These are phyloP conservation scores for Cheilinus undulatus DNA, from an alignment of 2,113 vertebrate genomes.

Conservation along the genomic window DNA sequence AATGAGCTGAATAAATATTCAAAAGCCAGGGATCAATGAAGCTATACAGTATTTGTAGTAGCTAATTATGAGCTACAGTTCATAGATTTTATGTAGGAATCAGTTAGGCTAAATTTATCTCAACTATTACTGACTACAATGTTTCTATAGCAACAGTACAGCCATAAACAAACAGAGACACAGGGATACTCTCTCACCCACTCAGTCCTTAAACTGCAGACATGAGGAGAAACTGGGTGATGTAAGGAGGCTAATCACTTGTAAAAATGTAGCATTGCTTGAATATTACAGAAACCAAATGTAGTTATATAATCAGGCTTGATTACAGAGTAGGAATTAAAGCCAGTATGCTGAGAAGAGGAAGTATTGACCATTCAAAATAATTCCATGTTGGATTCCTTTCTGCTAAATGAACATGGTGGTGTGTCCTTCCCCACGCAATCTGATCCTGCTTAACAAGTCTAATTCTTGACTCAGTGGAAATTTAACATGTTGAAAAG, in stretches of 20 bases:
- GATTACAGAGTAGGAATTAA: slow-evolving; percentile 33
- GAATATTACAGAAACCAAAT: slow-evolving; percentile 6
- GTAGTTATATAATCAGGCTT: slow-evolving; percentile 50
- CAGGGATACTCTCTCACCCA: neutral
- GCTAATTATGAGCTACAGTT: slow-evolving; percentile 1
- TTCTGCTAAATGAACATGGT: slow-evolving; percentile 12
- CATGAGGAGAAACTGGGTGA: slow-evolving; percentile 4
- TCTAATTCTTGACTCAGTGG: neutral
- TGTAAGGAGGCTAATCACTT: slow-evolving; percentile 26
- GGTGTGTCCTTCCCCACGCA: neutral
- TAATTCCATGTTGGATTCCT: slow-evolving; percentile 29
- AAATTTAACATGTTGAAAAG: neutral
- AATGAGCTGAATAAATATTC: slow-evolving; percentile 9
- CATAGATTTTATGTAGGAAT: neutral
- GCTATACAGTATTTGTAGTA: neutral
- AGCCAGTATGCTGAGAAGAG: slow-evolving; percentile 7
- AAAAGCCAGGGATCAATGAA: slow-evolving; percentile 16
- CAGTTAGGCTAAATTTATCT: slow-evolving; percentile 7
- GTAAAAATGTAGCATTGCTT: slow-evolving; percentile 22
- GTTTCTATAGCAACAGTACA: slow-evolving; percentile 17
- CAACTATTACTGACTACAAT: neutral
- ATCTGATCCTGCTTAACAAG: slow-evolving; percentile 10
- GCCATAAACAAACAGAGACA: too few relatives aligned
- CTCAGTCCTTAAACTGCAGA: slow-evolving; percentile 8
- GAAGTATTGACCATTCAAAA: slow-evolving; percentile 38